Conservation (phyloP, 2,797 vertebrate species). For the Heterohyrax brucei region DNA sequence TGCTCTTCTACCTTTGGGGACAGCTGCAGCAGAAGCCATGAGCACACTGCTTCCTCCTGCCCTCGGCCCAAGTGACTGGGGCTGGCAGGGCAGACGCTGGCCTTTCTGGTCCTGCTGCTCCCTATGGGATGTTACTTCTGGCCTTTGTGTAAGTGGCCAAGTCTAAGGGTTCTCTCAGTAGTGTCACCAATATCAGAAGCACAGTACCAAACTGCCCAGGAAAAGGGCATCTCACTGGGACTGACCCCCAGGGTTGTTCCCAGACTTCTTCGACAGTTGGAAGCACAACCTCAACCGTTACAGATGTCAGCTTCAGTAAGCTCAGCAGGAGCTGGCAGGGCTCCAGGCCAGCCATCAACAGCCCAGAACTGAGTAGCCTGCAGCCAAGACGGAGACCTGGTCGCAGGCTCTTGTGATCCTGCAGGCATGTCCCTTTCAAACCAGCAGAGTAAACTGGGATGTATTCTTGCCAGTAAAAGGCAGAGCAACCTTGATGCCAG, state of each 20-base stretch:
- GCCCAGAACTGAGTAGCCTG: conserved; percentile 46
- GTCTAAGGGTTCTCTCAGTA: conserved; percentile 24
- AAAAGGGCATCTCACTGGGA: conserved; percentile 14
- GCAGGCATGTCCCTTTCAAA: not conserved
- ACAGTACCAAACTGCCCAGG: conserved; percentile 71
- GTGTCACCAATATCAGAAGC: conserved; percentile 51
- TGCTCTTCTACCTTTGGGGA: conserved; percentile 65
- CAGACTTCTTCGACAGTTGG: conserved; percentile 12
- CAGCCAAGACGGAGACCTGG: not conserved
- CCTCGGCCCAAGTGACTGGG: conserved; percentile 21
- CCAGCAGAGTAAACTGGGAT: not conserved
- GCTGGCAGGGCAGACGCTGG: conserved; percentile 42
- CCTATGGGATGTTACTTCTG: conserved; percentile 58
- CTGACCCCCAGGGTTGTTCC: conserved; percentile 3
- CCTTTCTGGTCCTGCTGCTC: conserved; percentile 67
- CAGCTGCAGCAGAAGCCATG: conserved; percentile 69
- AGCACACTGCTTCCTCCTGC: conserved; percentile 63
- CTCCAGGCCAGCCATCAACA: not conserved
- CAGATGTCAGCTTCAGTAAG: conserved; percentile 30
- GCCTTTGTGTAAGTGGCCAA: conserved; percentile 61
- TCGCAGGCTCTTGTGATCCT: conserved; percentile 1
- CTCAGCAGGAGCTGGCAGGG: conserved; percentile 11
- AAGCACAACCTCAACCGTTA: conserved; percentile 65
- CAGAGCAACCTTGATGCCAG: not conserved
- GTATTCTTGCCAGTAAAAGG: conserved; percentile 21